A percentile compares a stretch with the other conserved stretches of the same genome.
Conservation (phyloP, 2,888 invertebrate genomes). For the Hypena proboscidalis region DNA sequence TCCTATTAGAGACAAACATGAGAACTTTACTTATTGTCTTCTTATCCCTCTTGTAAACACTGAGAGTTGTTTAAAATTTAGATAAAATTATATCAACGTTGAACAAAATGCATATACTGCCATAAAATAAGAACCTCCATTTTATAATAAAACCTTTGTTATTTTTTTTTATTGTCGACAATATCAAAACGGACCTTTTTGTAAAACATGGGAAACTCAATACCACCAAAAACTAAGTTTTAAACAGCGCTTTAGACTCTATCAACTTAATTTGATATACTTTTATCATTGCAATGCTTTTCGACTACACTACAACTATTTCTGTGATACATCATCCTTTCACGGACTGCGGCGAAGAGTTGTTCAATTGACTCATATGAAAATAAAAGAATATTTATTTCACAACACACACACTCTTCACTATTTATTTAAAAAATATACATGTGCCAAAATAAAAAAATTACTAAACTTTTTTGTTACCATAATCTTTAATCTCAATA, state of each 20-base stretch:
- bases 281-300: slow-evolving; percentile 31
- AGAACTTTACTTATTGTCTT: background rate
- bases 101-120: too few relatives aligned
- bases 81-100: background rate
- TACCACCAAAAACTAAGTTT: too few relatives aligned
- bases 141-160: background rate
- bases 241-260: slow-evolving; percentile 1
- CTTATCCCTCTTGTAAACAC: background rate
- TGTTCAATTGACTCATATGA: slow-evolving; percentile 32
- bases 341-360: slow-evolving; percentile 49
- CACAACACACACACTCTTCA: slow-evolving; percentile 12
- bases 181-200: too few relatives aligned
- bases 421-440: slow-evolving; percentile 35
- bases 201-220: too few relatives aligned
- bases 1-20: slow-evolving; percentile 23
- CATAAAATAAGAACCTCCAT: background rate
- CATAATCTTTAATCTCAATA: slow-evolving; percentile 13
- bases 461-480: slow-evolving; percentile 15
- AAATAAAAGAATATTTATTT: slow-evolving; percentile 13
- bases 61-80: slow-evolving; percentile 7
- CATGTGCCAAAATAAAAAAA: slow-evolving; percentile 51
- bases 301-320: slow-evolving; percentile 47
- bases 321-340: slow-evolving; percentile 69
- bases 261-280: slow-evolving; percentile 15
- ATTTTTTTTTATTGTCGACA: too few relatives aligned